Evolutionary conservation across 2,113 vertebrate species (phyloP), one percentile per base, ranked within the genome.

Genomic region (Uropsilus gracilis): DNA sequence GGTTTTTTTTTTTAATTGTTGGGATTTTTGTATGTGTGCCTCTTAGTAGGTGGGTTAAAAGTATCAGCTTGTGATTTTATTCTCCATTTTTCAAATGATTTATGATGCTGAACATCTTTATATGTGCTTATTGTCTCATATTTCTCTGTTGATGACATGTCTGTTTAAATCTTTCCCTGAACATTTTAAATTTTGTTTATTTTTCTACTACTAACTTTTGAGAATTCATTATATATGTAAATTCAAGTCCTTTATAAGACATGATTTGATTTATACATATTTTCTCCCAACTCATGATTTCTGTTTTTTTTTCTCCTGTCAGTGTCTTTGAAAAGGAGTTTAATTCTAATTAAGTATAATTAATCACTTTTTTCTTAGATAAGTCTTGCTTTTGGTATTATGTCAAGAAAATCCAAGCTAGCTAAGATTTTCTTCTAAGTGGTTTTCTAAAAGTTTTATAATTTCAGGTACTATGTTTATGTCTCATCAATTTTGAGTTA

Each of bases 331-430:
- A 85, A 83, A 93, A 53, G 16, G 20, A 42, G 32, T 32, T 90
- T 57, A 34, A 50, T 78, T 95, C 61, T 66, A 72, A 39, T 66
- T 16, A 85, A 84, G 11, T 50, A 18, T 16, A 57, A 8, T 64
- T 75, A 71, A 55, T 39, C 39, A 80, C 1, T 12, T 34, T 90
- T 93, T 86, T 83, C 46, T 76, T 57, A 39, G 2, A 8, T 71
- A 20, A 59, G 37, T 89, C 42, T 55, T 82, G 42, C 2, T 57
- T 76, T 81, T 48, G 22, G 14, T 61, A 6, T 44, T 91, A 5
- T 69, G 55, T 71, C 8, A 22, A 75, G 26, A 53, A 96, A 95
- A 88, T 55, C 26, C 34, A 91, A 89, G 17, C 86, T 63, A 76
- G n/a, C 59, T 75, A 81, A 59, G 20, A 6, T 69, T 91, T 91